Evolutionary conservation across 2,797 vertebrate species (phyloP).

Genomic region (Coracias cyanogaster): DNA sequence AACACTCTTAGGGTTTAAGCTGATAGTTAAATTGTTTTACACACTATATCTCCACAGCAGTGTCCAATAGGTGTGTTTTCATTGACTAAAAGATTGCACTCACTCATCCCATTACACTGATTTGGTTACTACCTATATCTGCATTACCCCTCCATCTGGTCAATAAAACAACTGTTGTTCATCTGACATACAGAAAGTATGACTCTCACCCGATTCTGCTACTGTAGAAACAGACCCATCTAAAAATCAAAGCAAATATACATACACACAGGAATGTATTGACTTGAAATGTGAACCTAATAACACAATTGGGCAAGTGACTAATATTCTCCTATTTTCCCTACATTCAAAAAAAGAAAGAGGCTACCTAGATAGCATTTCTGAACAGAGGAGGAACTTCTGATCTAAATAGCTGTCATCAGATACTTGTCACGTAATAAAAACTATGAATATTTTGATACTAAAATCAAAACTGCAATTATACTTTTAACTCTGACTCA

Average conservation of each 20-base stretch:
- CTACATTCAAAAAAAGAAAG: background rate
- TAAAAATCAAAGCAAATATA: background rate
- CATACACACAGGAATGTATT: background rate
- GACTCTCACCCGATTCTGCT: background rate
- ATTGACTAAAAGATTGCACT: background rate
- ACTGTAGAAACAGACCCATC: background rate
- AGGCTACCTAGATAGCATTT: background rate
- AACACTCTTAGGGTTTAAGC: background rate
- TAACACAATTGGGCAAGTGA: background rate
- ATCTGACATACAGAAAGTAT: background rate
- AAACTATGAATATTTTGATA: constrained; percentile 61
- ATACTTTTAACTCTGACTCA: constrained; percentile 63
- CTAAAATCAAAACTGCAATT: constrained; percentile 66
- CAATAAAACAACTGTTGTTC: background rate
- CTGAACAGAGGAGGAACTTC: background rate
- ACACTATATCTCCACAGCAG: background rate
- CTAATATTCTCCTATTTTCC: background rate
- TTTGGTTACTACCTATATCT: background rate
- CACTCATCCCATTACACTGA: background rate
- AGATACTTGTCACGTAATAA: constrained; percentile 40
- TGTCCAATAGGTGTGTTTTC: background rate
- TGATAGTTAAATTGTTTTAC: background rate
- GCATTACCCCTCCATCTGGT: background rate
- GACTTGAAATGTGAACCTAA: background rate
- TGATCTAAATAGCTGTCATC: background rate